Evolutionary conservation across 2,113 vertebrate genomes (phyloP), one percentile per base, ranked within the genome.

Genomic region (Lepus timidus): DNA sequence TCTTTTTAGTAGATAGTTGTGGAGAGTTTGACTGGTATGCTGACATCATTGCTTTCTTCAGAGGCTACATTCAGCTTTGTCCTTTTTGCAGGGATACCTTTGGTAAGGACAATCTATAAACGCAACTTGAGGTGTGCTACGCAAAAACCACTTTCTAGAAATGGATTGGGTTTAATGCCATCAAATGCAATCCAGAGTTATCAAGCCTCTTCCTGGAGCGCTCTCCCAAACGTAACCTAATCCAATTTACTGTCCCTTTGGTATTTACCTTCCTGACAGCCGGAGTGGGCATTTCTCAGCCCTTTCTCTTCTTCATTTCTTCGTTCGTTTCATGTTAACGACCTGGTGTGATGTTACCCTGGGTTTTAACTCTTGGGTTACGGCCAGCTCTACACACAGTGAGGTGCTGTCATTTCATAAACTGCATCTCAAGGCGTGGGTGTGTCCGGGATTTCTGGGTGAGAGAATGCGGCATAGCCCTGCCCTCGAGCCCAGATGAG

Each of bases 171-270:
- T 95, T 95, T 92, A 93, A 98, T 88, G 95, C 29, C 67, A 84
- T 97, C 97, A 96, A 97, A 95, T 95, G 92, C 96, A 97, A 96
- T 96, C 95, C 97, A 92, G 87, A 55, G 23, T 85, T 1, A 94
- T 64, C 65, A 96, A 97, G 96, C 96, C 71, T 88, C 95, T 39
- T 94, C 95, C 95, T 85, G 92, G 88, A 95, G 97, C 93, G 96
- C 73, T 94, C 86, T 96, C 97, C 86, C 96, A 97, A 97, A 93
- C 94, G 83, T 84, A 96, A 80, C 88, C 90, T 97, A 98, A 98
- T 0, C 0, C 55, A 96, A 70, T 98, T 96, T 98, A 78, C 96
- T 84, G 92, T 91, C 97, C 86, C 49, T 75, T 79, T 95, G 90
- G 49, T 96, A 95, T 92, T 95, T 96, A 71, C 89, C 49, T 95